These are phyloP conservation scores for Choloepus hoffmanni DNA, from an alignment of 2,113 vertebrate genomes.

Conservation along the genomic window DNA sequence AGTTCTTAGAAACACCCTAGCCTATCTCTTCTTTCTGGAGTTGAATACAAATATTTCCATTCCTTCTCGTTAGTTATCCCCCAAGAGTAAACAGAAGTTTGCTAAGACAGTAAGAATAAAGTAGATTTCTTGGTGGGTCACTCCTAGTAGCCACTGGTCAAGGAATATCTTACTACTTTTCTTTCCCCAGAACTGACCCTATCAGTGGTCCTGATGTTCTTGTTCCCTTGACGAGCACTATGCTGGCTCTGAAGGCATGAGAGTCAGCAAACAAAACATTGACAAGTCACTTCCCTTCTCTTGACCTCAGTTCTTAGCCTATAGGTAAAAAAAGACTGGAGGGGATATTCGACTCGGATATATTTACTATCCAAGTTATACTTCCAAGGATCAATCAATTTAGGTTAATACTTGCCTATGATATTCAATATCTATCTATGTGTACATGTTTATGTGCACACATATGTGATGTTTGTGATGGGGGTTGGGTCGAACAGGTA, in stretches of 20 bases:
- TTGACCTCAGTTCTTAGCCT: background rate
- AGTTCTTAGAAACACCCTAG: background rate
- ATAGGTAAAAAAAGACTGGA: background rate
- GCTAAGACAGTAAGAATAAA: background rate
- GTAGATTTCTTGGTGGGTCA: background rate
- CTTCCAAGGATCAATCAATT: background rate
- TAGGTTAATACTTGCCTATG: background rate
- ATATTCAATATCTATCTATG: accelerated
- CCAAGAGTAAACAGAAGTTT: background rate
- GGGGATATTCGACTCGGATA: background rate
- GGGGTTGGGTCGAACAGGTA: background rate
- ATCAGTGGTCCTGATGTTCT: background rate
- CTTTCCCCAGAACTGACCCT: background rate
- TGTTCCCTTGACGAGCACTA: background rate
- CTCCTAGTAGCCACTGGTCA: background rate
- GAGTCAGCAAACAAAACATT: background rate
- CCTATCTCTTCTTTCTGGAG: background rate
- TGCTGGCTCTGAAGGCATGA: background rate
- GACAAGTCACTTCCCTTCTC: background rate
- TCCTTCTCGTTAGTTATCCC: background rate
- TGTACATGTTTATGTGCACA: no score
- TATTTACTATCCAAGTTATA: background rate
- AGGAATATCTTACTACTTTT: background rate
- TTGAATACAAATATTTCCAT: background rate
- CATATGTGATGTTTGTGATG: accelerated